These are phyloP conservation scores for Paragorgia papillata DNA, from an alignment of 92 coral and sea anemone genomes.

Conservation along the genomic window DNA sequence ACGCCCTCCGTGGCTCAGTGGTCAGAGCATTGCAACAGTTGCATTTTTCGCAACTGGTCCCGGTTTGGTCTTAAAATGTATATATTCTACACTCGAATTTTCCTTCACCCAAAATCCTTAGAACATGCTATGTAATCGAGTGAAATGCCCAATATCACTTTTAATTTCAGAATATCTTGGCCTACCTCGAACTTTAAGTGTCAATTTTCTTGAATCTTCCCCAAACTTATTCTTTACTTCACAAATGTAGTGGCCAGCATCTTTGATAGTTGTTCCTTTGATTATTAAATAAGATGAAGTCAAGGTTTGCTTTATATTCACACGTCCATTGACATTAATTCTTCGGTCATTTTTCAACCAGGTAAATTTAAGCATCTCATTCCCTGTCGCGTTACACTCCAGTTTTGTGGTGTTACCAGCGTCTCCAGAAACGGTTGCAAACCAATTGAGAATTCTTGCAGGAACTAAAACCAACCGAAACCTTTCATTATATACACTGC, in stretches of 20 bases:
- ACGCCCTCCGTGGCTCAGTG: too few relatives aligned
- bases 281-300: slow-evolving; percentile 10
- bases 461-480: slow-evolving; percentile 49
- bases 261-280: background rate
- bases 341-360: slow-evolving; percentile 8
- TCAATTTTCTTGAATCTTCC: slow-evolving; percentile 55
- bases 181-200: slow-evolving; percentile 78
- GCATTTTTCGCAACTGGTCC: too few relatives aligned
- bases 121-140: too few relatives aligned
- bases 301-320: background rate
- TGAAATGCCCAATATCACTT: too few relatives aligned
- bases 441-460: slow-evolving; percentile 37
- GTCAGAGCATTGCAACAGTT: too few relatives aligned
- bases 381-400: slow-evolving; percentile 31
- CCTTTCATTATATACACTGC: too few relatives aligned
- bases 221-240: slow-evolving; percentile 76
- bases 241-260: slow-evolving; percentile 65
- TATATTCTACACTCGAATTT: too few relatives aligned
- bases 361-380: slow-evolving; percentile 10
- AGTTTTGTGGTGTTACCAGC: slow-evolving; percentile 32
- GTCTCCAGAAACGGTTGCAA: slow-evolving; percentile 6
- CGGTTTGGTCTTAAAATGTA: too few relatives aligned
- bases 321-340: background rate
- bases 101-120: too few relatives aligned
- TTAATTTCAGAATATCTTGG: too few relatives aligned